Conservation (phyloP, 2,888 invertebrate species). For the Baronia brevicornis region DNA sequence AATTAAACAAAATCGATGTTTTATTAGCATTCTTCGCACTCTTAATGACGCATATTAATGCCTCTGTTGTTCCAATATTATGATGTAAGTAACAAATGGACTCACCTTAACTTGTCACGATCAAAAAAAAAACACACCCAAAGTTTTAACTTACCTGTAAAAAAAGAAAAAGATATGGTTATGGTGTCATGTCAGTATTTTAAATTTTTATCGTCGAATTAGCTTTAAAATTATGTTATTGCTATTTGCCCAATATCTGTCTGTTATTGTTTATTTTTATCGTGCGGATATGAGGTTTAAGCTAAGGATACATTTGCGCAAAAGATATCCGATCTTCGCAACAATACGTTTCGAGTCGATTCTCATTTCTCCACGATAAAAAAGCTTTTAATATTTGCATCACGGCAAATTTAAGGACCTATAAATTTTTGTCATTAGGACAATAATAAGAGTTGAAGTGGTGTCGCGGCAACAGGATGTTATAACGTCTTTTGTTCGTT, state of each 20-base stretch:
- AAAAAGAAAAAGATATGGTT: slow-evolving; percentile 20
- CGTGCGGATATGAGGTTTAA: slow-evolving; percentile 14
- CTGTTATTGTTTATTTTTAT: slow-evolving; percentile 22
- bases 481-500: slow-evolving; percentile 71
- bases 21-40: too few species aligned
- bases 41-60: slow-evolving; percentile 4
- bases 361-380: slow-evolving; percentile 41
- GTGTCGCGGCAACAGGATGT: slow-evolving; percentile 68
- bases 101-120: slow-evolving; percentile 16
- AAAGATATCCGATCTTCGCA: slow-evolving; percentile 15
- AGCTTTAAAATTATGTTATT: slow-evolving; percentile 23
- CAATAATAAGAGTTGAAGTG: slow-evolving; percentile 65
- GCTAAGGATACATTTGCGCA: slow-evolving; percentile 15
- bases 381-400: slow-evolving; percentile 56
- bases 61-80: slow-evolving; percentile 13
- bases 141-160: slow-evolving; percentile 28
- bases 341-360: slow-evolving; percentile 17
- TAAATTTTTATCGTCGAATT: slow-evolving; percentile 26
- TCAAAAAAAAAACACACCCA: slow-evolving; percentile 14
- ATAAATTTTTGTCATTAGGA: slow-evolving; percentile 73
- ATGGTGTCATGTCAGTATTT: slow-evolving; percentile 13
- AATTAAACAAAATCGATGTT: too few species aligned
- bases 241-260: slow-evolving; percentile 22
- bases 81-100: slow-evolving; percentile 12
- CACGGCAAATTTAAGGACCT: slow-evolving; percentile 67